Conservation (phyloP, 2,888 invertebrate genomes). For the Yponomeuta sedellus region DNA sequence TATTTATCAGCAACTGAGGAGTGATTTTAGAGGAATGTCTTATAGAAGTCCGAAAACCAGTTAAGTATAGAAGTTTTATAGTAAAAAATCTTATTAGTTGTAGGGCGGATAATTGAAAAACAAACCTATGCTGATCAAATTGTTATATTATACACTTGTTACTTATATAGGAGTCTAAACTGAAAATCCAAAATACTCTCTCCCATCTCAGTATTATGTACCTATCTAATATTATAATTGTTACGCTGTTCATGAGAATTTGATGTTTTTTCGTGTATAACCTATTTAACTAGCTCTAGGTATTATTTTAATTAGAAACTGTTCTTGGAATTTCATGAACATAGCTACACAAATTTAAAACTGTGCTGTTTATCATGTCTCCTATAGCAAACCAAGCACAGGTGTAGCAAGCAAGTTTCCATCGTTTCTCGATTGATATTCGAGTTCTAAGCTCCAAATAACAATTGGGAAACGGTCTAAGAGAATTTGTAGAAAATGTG, state of each 20-base stretch:
- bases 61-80: too few species aligned
- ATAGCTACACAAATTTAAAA: too few species aligned
- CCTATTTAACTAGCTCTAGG: slow-evolving; percentile 16
- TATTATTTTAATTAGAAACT: too few species aligned
- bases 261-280: slow-evolving; percentile 33
- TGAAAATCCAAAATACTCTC: slow-evolving; percentile 12
- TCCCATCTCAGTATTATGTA: slow-evolving; percentile 18
- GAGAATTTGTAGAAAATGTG: slow-evolving; percentile 33
- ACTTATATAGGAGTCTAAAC: slow-evolving; percentile 10
- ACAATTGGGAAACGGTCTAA: not conserved
- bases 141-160: slow-evolving; percentile 32
- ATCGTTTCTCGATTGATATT: not conserved
- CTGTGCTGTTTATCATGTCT: too few species aligned
- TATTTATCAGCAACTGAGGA: too few species aligned
- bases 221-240: slow-evolving; percentile 17
- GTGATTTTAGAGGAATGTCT: too few species aligned
- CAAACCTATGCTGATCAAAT: slow-evolving; percentile 19
- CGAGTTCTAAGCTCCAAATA: not conserved
- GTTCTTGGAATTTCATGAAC: too few species aligned
- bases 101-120: slow-evolving; percentile 9
- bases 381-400: not conserved
- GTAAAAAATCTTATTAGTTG: too few species aligned
- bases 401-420: not conserved
- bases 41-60: too few species aligned
- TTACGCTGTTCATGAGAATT: slow-evolving; percentile 29